Conservation (phyloP, 1,140 invertebrate species). For the Zaprionus camerounensis region DNA sequence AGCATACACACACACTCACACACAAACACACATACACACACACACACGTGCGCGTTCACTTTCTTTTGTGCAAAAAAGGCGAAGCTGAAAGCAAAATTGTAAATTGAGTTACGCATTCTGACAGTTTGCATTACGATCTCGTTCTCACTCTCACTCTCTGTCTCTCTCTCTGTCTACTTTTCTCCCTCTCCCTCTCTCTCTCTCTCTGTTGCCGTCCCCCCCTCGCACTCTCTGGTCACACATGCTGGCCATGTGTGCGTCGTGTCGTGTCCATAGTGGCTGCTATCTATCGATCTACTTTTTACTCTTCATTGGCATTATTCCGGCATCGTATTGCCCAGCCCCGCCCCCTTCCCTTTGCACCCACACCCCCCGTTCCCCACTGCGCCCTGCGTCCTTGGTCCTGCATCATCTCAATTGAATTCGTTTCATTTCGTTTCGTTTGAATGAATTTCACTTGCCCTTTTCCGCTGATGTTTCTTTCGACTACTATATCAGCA, state of each 20-base stretch:
- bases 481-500: conserved; percentile 58
- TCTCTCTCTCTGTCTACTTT: background rate
- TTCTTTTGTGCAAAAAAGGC: conserved; percentile 54
- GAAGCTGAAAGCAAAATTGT: conserved; percentile 73
- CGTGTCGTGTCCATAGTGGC: conserved; percentile 36
- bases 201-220: background rate
- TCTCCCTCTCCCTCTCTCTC: background rate
- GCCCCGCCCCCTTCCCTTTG: background rate
- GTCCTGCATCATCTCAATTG: conserved; percentile 65
- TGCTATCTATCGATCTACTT: conserved; percentile 80
- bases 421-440: conserved; percentile 82
- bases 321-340: conserved; percentile 42
- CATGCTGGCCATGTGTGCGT: conserved; percentile 49
- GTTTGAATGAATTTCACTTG: conserved; percentile 81
- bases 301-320: conserved; percentile 81
- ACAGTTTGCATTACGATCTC: conserved; percentile 78
- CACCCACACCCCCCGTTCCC: conserved; percentile 19
- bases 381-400: conserved; percentile 27
- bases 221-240: conserved; percentile 41
- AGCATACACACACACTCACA: conserved; percentile 38
- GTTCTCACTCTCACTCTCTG: conserved; percentile 30
- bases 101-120: conserved; percentile 82
- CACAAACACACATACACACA: conserved; percentile 19
- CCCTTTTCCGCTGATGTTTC: conserved; percentile 70
- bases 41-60: conserved; percentile 14